Base-by-base conservation (phyloP, 2,113 vertebrate genomes). In the Bujurquina vittata region DNA sequence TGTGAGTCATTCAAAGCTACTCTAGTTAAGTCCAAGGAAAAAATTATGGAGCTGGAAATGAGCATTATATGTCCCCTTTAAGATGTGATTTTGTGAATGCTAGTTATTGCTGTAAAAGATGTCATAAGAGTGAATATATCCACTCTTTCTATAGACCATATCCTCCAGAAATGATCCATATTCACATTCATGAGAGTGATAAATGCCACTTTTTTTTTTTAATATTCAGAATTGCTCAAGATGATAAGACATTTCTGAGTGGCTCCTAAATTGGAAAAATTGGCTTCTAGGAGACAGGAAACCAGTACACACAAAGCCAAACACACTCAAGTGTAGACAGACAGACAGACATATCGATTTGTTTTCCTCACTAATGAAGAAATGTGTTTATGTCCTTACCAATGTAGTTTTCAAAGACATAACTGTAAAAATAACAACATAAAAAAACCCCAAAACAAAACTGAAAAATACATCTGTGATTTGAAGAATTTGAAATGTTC, bases 261-360 rank as follows among this genome's bases (percentile, higher is more conserved):
- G n/a, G 54, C 43, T 63, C 23, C 11, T 58, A 75, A 73, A 75
- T 10, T 15, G 2, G 40, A 61, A 18, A 80, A 85, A 72, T 54
- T n/a, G 3, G 67, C 18, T 49, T 72, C 54, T 23, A 8, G 52
- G 67, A 62, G 31, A 79, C 46, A 87, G 67, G 61, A 83, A 88
- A 62, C 43, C 58, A 69, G 57, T n/a, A 79, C 31, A 61, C 6
- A 37, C 17, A 40, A 14, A 55, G 20, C 33, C 26, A 67, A 22
- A 49, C 56, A 76, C 72, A 85, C 84, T 29, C n/a, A 83, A 20
- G 35, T 35, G 75, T 67, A 85, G 57, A 83, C 57, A 75, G 60
- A 80, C 29, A 67, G 29, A 84, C 77, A 76, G 74, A 22, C 52
- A 10, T 86, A 92, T 92, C 74, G 87, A 91, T 92, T 72, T 81